phyloP scores from a whole-genome alignment of 2,797 vertebrate species.

The Botia kubotai region DNA sequence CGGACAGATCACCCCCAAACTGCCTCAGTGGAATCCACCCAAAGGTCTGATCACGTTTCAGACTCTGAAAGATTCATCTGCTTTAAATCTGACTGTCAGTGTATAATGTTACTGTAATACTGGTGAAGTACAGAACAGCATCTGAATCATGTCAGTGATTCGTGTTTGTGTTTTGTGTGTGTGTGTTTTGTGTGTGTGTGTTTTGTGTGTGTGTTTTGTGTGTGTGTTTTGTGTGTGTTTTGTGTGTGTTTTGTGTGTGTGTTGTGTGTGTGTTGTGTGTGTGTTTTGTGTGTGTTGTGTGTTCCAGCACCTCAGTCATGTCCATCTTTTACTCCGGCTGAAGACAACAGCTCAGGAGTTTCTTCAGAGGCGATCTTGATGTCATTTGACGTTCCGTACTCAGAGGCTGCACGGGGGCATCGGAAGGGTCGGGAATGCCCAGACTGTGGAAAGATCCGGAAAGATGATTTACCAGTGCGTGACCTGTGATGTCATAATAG shows the following conservation, averaged over 20 bases:
- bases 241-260: background rate
- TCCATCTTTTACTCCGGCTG: conserved; percentile 46
- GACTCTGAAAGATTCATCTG: background rate
- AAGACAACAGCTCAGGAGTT: conserved; percentile 57
- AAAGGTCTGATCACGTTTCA: conserved; percentile 46
- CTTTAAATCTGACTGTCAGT: background rate
- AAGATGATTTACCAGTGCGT: conserved; percentile 83
- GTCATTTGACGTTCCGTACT: conserved; percentile 87
- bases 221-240: no score
- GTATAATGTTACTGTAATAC: background rate
- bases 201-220: no score
- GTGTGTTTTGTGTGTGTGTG: no score
- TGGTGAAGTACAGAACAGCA: background rate
- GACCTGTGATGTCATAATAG: background rate
- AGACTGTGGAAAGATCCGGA: conserved; percentile 82
- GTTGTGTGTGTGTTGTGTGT: conserved; percentile 15
- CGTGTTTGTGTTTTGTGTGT: no score
- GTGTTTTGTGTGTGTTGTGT: no score
- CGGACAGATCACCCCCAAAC: conserved; percentile 52
- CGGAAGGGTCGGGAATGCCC: conserved; percentile 76
- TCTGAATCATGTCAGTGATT: no score
- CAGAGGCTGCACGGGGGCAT: conserved; percentile 82
- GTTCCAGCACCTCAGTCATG: conserved; percentile 64
- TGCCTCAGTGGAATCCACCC: conserved; percentile 59
- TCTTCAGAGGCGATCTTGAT: conserved; percentile 75